Evolutionary conservation across 2,888 invertebrate species (phyloP), one percentile per base, ranked within the genome.

Genomic region (Aplocera efformata): DNA sequence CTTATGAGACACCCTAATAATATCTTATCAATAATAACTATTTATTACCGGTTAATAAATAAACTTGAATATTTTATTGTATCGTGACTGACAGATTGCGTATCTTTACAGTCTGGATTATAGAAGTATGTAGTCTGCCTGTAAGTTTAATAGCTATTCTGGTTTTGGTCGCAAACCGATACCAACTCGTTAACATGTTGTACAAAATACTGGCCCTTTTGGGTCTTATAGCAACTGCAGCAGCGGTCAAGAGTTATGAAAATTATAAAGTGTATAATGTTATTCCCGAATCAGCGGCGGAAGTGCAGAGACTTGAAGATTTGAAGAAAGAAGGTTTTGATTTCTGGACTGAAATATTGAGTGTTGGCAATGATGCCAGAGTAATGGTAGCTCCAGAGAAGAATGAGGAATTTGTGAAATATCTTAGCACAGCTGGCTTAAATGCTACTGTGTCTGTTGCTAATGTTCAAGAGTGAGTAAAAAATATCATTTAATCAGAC

Each of bases 241-340:
- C 50, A 30, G 63, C 67, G 1, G 58, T 52, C 6, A 60, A 53
- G 40, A 71, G 80, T 35, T 91, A 88, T 56, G 82, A 90, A 40
- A 85, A 90, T 41, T 92, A 90, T 58, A 89, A 89, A 57, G 89
- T 92, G 7, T 91, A 88, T 49, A 78, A 89, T 48, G 70, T 90
- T 4, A 67, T 70, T 1, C 90, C 91, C 1, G 61, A 58, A 10
- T 77, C 72, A 2, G 62, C 70, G 0, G 64, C 63, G 0, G 88
- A 91, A 39, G 60, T 91, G 32, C 67, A 79, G 24, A 69, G 79
- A 11, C 60, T 91, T n/a, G 77, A 71, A 39, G 62, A 80, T 8
- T 58, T 90, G 43, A 79, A 76, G 78, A 80, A 59, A 67, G 63
- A 50, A 53, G 63, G 64, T 51, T 42, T 54, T 61, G 67, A 69